Base-by-base conservation (phyloP, 2,113 vertebrate genomes). In the Orthonyx spaldingii region DNA sequence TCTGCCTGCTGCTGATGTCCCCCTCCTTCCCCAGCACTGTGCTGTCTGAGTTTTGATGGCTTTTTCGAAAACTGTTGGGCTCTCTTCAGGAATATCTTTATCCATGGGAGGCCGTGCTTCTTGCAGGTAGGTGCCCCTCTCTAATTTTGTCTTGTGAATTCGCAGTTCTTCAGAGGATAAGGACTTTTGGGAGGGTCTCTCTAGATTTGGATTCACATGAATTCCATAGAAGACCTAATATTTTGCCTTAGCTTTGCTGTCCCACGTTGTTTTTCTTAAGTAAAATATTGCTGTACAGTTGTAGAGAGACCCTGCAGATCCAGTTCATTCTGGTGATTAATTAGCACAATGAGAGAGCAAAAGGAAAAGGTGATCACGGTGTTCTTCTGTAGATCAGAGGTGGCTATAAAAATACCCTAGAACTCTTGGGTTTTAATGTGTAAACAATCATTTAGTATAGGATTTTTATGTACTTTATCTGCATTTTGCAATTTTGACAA, bases 71-170 rank as follows among this genome's bases (percentile, higher is more conserved):
- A 97, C 96, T 76, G 16, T 89, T 95, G 89, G 71, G 46, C 90
- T 91, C 30, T 96, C 84, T 96, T 83, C 84, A 17, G 94, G 93
- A 80, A 80, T 96, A 60, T 94, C 89, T 55, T 78, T 81, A 93
- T 93, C 96, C 79, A 99, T 99, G 99, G 98, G 99, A 96, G 98
- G 99, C 94, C 98, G 98, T 78, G 98, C 98, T 89, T 99, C 99
- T 33, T 98, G 98, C 98, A 99, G 99, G 98, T 99, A 97, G 96
- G 96, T 91, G 71, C 18, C 50, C 53, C 44, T 68, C 44, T 41
- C 50, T 76, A 1, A 59, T 65, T 84, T 52, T 47, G 0, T 59
- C 52, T 90, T 0, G 1, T 47, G 57, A 74, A 70, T 94, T 78
- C 75, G 71, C 63, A 70, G 52, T 60, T 89, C 69, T 94, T 74